Percentiles rank a stretch among this genome's conserved stretches.
phyloP scores from a whole-genome alignment of 2,113 vertebrate genomes.

The Acanthochromis polyacanthus region DNA sequence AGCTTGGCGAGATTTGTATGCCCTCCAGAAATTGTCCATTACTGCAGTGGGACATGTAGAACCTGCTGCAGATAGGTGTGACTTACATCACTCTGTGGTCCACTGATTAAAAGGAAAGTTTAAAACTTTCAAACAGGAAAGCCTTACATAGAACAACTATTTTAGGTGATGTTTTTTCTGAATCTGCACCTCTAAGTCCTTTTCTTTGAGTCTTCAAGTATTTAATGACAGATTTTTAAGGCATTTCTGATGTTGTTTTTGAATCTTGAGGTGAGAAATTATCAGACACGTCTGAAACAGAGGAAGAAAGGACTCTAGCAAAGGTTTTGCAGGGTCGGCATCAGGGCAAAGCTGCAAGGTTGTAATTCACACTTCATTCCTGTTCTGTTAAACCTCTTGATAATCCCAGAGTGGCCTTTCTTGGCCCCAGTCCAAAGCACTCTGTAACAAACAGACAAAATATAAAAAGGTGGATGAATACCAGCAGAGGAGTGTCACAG shows the following conservation, averaged over 20 bases:
- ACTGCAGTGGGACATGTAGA: too few relatives aligned
- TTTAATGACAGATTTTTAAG: not conserved
- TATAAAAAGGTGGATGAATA: constrained; percentile 92
- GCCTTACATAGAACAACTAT: too few relatives aligned
- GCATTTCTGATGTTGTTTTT: constrained; percentile 5
- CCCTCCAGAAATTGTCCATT: too few relatives aligned
- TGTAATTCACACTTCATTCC: constrained; percentile 81
- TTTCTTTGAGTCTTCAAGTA: constrained; percentile 1
- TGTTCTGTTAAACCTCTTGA: constrained; percentile 76
- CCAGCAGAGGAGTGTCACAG: constrained; percentile 87
- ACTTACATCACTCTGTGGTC: too few relatives aligned
- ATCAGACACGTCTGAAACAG: constrained; percentile 18
- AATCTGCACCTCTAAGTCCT: not conserved
- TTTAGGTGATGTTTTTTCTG: not conserved
- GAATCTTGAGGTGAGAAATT: constrained; percentile 43
- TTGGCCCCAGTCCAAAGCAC: constrained; percentile 91
- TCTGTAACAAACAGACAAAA: constrained; percentile 82
- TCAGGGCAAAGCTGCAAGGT: constrained; percentile 34
- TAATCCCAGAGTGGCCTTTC: constrained; percentile 88
- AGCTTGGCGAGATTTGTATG: too few relatives aligned
- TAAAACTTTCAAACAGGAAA: too few relatives aligned
- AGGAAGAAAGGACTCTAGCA: constrained; percentile 25
- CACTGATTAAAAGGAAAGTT: not conserved
- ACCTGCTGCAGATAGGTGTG: too few relatives aligned
- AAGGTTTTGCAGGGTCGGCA: constrained; percentile 13